These are phyloP conservation scores for Eupithecia centaureata DNA, from an alignment of 2,888 invertebrate genomes.

Conservation along the genomic window DNA sequence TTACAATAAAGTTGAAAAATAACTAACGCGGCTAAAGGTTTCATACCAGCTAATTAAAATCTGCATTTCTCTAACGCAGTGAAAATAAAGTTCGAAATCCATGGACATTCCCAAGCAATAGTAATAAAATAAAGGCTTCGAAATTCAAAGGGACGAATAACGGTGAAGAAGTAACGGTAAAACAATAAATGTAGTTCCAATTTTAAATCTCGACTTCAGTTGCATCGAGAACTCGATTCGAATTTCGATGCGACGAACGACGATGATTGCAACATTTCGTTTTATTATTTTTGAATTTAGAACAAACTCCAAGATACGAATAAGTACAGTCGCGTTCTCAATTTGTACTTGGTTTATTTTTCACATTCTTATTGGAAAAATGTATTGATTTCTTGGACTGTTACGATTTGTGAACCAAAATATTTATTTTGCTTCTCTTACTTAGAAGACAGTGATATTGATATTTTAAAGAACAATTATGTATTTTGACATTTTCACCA, in stretches of 20 bases:
- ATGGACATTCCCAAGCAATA: conserved; percentile 11
- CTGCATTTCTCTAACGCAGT: neutral
- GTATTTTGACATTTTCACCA: neutral
- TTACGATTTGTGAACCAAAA: neutral
- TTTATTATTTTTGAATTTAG: conserved; percentile 56
- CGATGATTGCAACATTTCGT: conserved; percentile 54
- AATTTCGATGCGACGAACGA: conserved; percentile 29
- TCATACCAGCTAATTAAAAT: conserved; percentile 17
- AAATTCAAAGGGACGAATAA: conserved; percentile 75
- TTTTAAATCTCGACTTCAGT: conserved; percentile 48
- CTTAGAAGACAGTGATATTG: neutral
- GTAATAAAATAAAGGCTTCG: conserved; percentile 41
- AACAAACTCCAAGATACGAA: conserved; percentile 29
- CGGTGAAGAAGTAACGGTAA: conserved; percentile 72
- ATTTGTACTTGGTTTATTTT: neutral
- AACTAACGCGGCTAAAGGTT: neutral
- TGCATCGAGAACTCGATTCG: conserved; percentile 51
- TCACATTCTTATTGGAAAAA: neutral
- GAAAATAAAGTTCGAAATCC: conserved; percentile 11
- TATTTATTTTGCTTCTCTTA: neutral
- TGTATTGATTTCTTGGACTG: neutral
- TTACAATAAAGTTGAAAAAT: conserved; percentile 2
- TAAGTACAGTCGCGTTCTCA: neutral
- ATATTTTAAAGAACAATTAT: neutral
- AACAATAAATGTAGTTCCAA: conserved; percentile 65